These are phyloP conservation scores for Drosophila nannoptera DNA, from an alignment of 1,140 invertebrate genomes.

Conservation along the genomic window DNA sequence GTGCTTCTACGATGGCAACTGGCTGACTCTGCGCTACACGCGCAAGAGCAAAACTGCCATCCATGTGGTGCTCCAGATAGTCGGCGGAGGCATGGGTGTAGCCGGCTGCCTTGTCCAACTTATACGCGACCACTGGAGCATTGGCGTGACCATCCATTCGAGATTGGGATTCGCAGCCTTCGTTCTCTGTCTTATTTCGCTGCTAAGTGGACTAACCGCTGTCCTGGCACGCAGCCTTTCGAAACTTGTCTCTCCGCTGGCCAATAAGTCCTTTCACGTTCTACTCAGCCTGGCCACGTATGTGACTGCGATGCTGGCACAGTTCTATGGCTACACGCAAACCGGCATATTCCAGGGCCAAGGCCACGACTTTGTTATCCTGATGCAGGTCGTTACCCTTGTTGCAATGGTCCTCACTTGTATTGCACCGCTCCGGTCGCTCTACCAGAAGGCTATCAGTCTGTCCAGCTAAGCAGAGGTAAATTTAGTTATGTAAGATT, in stretches of 20 bases:
- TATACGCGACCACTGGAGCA: slow-evolving; percentile 52
- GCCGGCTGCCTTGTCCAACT: slow-evolving; percentile 63
- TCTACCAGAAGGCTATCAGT: slow-evolving; percentile 51
- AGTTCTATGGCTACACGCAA: slow-evolving; percentile 62
- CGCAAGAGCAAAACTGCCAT: slow-evolving; percentile 56
- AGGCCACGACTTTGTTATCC: slow-evolving; percentile 53
- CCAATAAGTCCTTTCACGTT: slow-evolving; percentile 66
- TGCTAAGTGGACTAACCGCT: slow-evolving; percentile 55
- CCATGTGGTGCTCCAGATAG: slow-evolving; percentile 60
- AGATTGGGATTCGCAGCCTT: slow-evolving; percentile 63
- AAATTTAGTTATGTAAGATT: neutral
- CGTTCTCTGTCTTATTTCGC: slow-evolving; percentile 57
- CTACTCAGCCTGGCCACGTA: slow-evolving; percentile 57
- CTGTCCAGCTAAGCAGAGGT: slow-evolving; percentile 28
- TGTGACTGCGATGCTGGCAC: slow-evolving; percentile 63
- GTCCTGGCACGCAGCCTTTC: slow-evolving; percentile 40
- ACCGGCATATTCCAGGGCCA: slow-evolving; percentile 52
- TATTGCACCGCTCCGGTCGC: slow-evolving; percentile 59
- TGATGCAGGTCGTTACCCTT: slow-evolving; percentile 59
- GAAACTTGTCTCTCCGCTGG: slow-evolving; percentile 37
- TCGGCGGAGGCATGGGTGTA: slow-evolving; percentile 65
- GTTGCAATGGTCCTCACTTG: slow-evolving; percentile 60
- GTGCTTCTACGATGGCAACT: slow-evolving; percentile 67
- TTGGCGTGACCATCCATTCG: slow-evolving; percentile 54
- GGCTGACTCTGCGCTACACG: slow-evolving; percentile 47